These are phyloP conservation scores for Macrotis lagotis DNA, from an alignment of 2,113 vertebrate species.

Conservation along the genomic window DNA sequence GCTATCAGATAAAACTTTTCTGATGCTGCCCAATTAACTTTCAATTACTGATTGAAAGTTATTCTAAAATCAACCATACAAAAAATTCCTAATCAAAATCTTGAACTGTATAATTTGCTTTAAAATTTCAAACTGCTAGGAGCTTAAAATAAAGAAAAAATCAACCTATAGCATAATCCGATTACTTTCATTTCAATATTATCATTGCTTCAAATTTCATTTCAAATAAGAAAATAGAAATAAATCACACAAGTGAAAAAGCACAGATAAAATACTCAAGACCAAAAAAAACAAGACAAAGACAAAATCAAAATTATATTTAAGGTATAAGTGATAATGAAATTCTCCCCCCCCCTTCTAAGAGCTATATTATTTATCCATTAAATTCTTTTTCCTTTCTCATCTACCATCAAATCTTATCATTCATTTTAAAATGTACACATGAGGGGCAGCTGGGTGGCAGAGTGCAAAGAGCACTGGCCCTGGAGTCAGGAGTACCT, in stretches of 20 bases:
- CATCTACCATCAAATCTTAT: background rate
- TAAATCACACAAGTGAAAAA: constrained; percentile 57
- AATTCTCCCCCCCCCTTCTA: background rate
- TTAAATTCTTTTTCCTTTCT: background rate
- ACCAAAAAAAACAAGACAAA: constrained; percentile 35
- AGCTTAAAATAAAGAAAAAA: constrained; percentile 57
- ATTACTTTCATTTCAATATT: constrained; percentile 38
- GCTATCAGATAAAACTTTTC: constrained; percentile 82
- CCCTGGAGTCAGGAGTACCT: too few relatives aligned
- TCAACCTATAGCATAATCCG: constrained; percentile 26
- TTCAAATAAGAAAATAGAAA: constrained; percentile 30
- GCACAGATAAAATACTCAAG: constrained; percentile 38
- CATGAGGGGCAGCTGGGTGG: too few relatives aligned
- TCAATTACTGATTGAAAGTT: constrained; percentile 83
- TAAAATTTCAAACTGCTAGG: constrained; percentile 59
- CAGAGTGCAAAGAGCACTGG: too few relatives aligned
- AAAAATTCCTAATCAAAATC: constrained; percentile 76
- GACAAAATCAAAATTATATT: background rate
- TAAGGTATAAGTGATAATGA: background rate
- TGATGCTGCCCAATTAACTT: constrained; percentile 84
- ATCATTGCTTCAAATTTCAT: constrained; percentile 13
- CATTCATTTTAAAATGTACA: background rate
- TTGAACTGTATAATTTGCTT: constrained; percentile 72
- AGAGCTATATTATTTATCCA: background rate
- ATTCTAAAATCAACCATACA: constrained; percentile 75